Evolutionary conservation across 1,140 invertebrate species (phyloP).

Genomic region (Drosophila bifasciata): DNA sequence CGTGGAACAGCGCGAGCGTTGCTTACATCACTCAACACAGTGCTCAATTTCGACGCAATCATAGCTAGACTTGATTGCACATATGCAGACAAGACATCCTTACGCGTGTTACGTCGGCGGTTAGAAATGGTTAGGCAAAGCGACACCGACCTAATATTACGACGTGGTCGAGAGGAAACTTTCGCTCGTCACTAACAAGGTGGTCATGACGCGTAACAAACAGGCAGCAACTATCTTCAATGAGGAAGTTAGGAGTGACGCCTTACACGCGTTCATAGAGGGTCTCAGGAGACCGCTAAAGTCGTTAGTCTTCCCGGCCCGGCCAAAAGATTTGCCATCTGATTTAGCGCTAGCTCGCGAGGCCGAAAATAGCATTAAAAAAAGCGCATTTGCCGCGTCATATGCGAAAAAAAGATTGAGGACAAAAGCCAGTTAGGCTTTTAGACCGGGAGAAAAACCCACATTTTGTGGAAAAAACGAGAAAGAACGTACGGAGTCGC

Average conservation of each 20-base stretch:
- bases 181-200: slow-evolving; percentile 5
- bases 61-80: slow-evolving; percentile 18
- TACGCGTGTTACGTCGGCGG: slow-evolving; percentile 4
- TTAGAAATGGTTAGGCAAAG: slow-evolving; percentile 2
- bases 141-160: slow-evolving; percentile 10
- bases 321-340: not conserved
- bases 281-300: slow-evolving; percentile 5
- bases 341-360: slow-evolving; percentile 1
- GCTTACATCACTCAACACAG: too few relatives aligned
- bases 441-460: slow-evolving; percentile 6
- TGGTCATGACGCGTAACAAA: slow-evolving; percentile 7
- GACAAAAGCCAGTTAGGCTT: not conserved
- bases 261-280: slow-evolving; percentile 1
- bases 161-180: slow-evolving; percentile 10
- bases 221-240: slow-evolving; percentile 8
- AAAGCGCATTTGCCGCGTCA: not conserved
- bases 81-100: slow-evolving; percentile 10
- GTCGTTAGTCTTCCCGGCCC: not conserved
- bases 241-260: slow-evolving; percentile 8
- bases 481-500: too few relatives aligned
- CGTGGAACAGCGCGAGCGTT: too few relatives aligned
- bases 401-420: too few relatives aligned
- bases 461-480: slow-evolving; percentile 2
- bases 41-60: slow-evolving; percentile 5
- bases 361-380: slow-evolving; percentile 5